Conservation (phyloP, 1,140 invertebrate species). For the Drosophila malerkotliana region DNA sequence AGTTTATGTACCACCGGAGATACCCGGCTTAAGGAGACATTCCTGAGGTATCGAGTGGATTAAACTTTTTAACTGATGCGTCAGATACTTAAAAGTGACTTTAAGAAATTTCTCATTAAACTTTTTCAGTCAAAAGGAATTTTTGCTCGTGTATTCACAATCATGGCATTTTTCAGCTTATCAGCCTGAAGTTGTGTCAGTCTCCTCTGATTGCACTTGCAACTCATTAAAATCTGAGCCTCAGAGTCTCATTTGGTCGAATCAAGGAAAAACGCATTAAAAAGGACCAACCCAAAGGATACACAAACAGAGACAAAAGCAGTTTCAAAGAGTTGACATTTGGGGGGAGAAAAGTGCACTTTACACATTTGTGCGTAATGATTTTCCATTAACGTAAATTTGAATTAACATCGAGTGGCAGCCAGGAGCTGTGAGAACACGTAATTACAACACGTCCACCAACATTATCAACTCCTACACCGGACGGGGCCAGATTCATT, state of each 20-base stretch:
- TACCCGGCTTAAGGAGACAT: conserved; percentile 32
- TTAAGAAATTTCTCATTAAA: neutral
- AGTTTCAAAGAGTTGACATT: conserved; percentile 10
- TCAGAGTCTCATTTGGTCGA: conserved; percentile 52
- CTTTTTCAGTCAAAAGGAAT: neutral
- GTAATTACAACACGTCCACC: conserved; percentile 69
- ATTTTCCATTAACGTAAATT: conserved; percentile 83
- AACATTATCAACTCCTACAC: conserved; percentile 17
- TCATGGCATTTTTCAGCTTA: conserved; percentile 33
- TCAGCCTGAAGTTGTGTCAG: conserved; percentile 25
- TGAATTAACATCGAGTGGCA: conserved; percentile 71
- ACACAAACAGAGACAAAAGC: conserved; percentile 9
- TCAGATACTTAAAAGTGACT: neutral
- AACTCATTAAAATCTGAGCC: conserved; percentile 66
- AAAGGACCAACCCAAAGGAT: conserved; percentile 46
- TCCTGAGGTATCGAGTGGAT: conserved; percentile 8
- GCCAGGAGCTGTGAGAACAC: conserved; percentile 45
- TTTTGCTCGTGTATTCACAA: conserved; percentile 4
- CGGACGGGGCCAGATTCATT: conserved; percentile 39
- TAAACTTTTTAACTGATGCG: conserved; percentile 23
- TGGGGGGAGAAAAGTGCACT: conserved; percentile 67
- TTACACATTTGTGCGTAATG: conserved; percentile 82
- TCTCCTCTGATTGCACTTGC: conserved; percentile 54
- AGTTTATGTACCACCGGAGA: conserved; percentile 35
- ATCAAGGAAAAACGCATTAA: conserved; percentile 71